Conservation (phyloP, 2,888 invertebrate genomes). For the Limnephilus auricula region DNA sequence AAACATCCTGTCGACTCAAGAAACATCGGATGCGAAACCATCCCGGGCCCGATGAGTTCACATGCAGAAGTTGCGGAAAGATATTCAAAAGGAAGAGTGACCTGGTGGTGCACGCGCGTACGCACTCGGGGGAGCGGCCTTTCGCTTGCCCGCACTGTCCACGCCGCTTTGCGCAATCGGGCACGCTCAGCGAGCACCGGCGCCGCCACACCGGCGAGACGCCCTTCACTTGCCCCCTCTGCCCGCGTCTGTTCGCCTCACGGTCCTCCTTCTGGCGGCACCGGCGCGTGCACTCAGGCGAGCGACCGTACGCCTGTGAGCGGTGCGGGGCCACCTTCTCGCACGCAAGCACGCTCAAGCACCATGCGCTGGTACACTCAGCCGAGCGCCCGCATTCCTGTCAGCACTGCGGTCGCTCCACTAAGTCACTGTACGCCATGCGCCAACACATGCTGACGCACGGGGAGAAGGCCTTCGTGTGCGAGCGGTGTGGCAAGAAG, state of each 20-base stretch:
- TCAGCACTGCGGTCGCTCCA: conserved; percentile 61
- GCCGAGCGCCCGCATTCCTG: conserved; percentile 59
- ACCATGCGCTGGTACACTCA: conserved; percentile 60
- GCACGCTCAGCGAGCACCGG: conserved; percentile 71
- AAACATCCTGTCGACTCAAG: conserved; percentile 6
- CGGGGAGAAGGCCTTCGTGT: conserved; percentile 55
- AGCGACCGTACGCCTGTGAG: conserved; percentile 72
- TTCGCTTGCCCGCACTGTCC: conserved; percentile 70
- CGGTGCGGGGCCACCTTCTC: conserved; percentile 75
- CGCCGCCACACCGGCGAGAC: conserved; percentile 71
- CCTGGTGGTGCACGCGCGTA: conserved; percentile 68
- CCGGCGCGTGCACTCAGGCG: conserved; percentile 73
- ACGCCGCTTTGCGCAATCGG: conserved; percentile 69
- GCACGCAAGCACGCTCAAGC: conserved; percentile 67
- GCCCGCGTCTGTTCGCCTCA: conserved; percentile 69
- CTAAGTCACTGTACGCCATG: conserved; percentile 61
- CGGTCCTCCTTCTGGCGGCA: conserved; percentile 72
- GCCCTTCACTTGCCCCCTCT: conserved; percentile 69
- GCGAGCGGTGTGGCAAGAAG: conserved; percentile 59
- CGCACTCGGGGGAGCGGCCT: conserved; percentile 75
- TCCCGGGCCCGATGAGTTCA: neutral
- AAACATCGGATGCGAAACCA: conserved; percentile 13
- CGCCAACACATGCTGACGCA: conserved; percentile 62
- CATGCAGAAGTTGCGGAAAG: conserved; percentile 40
- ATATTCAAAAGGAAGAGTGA: conserved; percentile 36